Base-by-base conservation (phyloP, 2,797 vertebrate species). In the Echiichthys vipera region DNA sequence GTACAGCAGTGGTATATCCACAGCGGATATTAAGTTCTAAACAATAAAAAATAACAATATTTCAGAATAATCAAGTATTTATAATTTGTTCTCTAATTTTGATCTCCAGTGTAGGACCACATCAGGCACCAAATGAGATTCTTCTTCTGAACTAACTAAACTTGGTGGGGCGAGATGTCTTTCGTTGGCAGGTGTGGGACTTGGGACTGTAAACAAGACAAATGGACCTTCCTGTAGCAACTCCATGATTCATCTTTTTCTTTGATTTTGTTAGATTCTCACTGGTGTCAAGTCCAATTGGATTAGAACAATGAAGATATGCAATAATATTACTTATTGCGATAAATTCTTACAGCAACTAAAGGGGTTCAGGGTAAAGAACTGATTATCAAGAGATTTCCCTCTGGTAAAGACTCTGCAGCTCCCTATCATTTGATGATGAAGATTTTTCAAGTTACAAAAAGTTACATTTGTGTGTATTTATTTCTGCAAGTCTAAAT, bases 321-420 rank as follows among this genome's bases (percentile, higher is more conserved):
- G 49, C 64, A 82, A 86, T 78, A 62, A 69, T 83, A 80, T 85
- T 70, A 66, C 66, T 80, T 57, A 74, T 47, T 78, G 49, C 2
- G 4, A 56, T 58, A 47, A 42, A 45, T 68, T 81, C 54, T 53
- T 62, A 65, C 37, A 42, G 53, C 37, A 62, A 47, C 63, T 39
- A 47, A 73, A 65, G 20, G 43, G 37, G 29, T 71, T 78, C 50
- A 17, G 15, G 50, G 36, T 27, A 30, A 34, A 81, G 50, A 70
- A 54, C 29, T 67, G 43, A 78, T 81, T 67, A 74, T 73, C 46
- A 80, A 43, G 40, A 72, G 51, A 76, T 67, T 87, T 85, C 78
- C 79, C 71, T 14, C 30, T 71, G 74, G 84, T 13, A 73, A 27
- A 32, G 13, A 62, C 10, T 65, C 40, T 56, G 57, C 39, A n/a